Base-by-base conservation (phyloP, 2,797 vertebrate species). In the Tangara arthus region DNA sequence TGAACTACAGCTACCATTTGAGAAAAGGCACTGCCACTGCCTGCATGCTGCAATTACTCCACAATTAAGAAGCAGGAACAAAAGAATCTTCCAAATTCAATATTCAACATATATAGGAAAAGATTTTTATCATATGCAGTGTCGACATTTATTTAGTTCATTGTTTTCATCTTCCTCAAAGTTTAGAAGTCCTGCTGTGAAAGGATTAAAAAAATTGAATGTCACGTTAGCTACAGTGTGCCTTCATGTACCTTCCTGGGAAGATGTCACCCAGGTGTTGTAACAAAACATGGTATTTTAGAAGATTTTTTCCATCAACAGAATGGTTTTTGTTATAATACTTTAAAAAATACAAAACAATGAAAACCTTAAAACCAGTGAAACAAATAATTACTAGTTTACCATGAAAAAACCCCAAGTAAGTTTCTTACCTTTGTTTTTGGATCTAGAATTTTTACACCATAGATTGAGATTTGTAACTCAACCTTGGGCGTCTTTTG, bases 401-500 rank as follows among this genome's bases (percentile, higher is more conserved):
- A 72, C 9, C 7, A 64, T 16, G 11, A 28, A 71, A 34, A 24
- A 1, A 9, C 3, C 3, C 3, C 5, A 16, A 2, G 0, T 6
- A 35, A 3, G 4, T 22, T 52, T 94, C 98, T 98, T 97, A 99
- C 99, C 98, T 99, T 99, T 96, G 99, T 98, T 97, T 99, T 99
- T 72, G 98, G 98, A 82, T 99, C 99, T 71, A 99, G 97, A 97
- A 99, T 99, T 98, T 99, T 99, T 93, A 99, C 99, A 30, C 99
- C 99, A 75, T 99, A 99, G 92, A 99, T 99, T 83, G 99, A 99
- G 95, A 99, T 99, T 95, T 99, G 99, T 86, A 99, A 93, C 91
- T 99, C 99, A 96, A 99, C 99, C 97, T 99, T 99, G 44, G 99
- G 99, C 1, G 96, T 98, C 97, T 99, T 99, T 97, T 99, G 99